Conservation (phyloP, 1,140 invertebrate genomes). For the Camponotus floridanus region DNA sequence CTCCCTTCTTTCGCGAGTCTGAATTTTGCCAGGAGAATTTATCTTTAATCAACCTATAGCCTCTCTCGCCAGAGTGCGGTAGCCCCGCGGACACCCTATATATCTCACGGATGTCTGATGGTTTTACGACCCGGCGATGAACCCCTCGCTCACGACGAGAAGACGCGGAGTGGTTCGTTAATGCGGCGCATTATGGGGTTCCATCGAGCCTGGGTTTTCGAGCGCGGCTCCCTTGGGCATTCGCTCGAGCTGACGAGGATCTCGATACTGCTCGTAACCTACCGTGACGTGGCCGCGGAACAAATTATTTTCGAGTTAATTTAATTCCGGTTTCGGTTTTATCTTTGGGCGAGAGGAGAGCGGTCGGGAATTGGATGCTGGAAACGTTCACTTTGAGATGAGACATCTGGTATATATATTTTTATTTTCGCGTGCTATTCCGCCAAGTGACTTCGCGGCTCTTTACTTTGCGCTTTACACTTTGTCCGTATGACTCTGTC, state of each 20-base stretch:
- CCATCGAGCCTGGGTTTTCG: conserved; percentile 55
- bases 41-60: not conserved
- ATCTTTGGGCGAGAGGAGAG: conserved; percentile 14
- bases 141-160: conserved; percentile 28
- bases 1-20: not conserved
- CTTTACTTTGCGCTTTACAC: conserved; percentile 38
- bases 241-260: conserved; percentile 55
- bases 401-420: conserved; percentile 47
- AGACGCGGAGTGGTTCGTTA: conserved; percentile 60
- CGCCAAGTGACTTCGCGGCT: conserved; percentile 47
- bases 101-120: conserved; percentile 48
- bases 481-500: conserved; percentile 39
- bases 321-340: conserved; percentile 54
- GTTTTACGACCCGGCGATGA: conserved; percentile 44
- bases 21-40: not conserved
- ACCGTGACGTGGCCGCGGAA: conserved; percentile 60
- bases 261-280: conserved; percentile 58
- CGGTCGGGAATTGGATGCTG: conserved; percentile 47
- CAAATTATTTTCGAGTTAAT: conserved; percentile 65
- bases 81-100: conserved; percentile 29
- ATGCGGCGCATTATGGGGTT: conserved; percentile 59
- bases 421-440: conserved; percentile 50
- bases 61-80: not conserved
- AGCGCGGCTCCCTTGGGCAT: conserved; percentile 45
- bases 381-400: conserved; percentile 21